These are phyloP conservation scores for Meganola albula DNA, from an alignment of 2,888 invertebrate genomes.

Conservation along the genomic window DNA sequence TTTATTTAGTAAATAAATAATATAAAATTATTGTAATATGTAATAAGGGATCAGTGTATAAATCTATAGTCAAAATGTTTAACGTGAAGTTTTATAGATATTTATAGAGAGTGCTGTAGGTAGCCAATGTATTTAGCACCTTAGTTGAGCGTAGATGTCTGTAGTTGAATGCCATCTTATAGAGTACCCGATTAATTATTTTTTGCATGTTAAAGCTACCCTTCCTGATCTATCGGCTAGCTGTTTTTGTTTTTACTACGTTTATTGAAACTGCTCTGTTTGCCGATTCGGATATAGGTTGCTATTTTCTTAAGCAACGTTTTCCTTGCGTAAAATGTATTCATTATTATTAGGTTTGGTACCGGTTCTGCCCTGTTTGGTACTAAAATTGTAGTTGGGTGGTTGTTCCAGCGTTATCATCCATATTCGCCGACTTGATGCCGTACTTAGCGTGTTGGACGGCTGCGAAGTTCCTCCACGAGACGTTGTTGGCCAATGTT, in stretches of 20 bases:
- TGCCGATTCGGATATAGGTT: constrained; percentile 14
- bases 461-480: constrained; percentile 81
- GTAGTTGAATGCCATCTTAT: constrained; percentile 18
- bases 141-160: constrained; percentile 6
- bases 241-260: constrained; percentile 18
- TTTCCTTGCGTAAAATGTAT: constrained; percentile 62
- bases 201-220: constrained; percentile 8
- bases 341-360: constrained; percentile 45
- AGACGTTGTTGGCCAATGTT: constrained; percentile 77
- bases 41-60: constrained; percentile 57
- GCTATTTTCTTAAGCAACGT: constrained; percentile 15
- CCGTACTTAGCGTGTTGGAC: constrained; percentile 83
- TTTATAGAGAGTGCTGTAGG: too few species aligned
- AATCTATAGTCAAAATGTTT: too few species aligned
- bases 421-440: constrained; percentile 82
- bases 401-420: constrained; percentile 82
- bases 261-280: constrained; percentile 14
- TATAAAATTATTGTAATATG: neutral
- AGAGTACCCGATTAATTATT: constrained; percentile 14
- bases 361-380: constrained; percentile 11
- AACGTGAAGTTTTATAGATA: too few species aligned
- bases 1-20: neutral
- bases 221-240: constrained; percentile 7
- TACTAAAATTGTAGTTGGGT: constrained; percentile 31
- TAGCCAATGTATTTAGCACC: neutral